Percentiles rank a stretch among this genome's conserved stretches.
These are phyloP conservation scores for Drosophila multiciliata DNA, from an alignment of 2,888 invertebrate genomes.

Conservation along the genomic window DNA sequence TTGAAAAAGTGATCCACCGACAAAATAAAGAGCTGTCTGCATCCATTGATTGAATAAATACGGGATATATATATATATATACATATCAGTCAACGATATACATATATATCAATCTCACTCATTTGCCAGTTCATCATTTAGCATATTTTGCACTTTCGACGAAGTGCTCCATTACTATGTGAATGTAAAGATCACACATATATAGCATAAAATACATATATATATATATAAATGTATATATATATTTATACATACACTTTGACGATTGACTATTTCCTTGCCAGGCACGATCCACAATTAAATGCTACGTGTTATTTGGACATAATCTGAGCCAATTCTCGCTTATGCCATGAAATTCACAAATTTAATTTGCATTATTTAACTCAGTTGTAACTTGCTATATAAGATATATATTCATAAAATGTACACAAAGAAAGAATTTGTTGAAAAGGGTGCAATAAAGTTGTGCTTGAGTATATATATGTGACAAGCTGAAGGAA, in stretches of 20 bases:
- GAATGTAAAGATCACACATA: conserved; percentile 22
- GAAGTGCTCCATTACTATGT: conserved; percentile 26
- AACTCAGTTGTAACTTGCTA: neutral
- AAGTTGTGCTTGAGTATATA: neutral
- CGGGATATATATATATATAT: neutral
- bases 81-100: neutral
- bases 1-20: neutral
- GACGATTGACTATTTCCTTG: conserved; percentile 28
- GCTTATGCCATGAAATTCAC: conserved; percentile 12
- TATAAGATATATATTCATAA: neutral
- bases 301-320: conserved; percentile 29
- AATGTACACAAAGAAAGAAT: neutral
- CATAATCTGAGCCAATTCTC: neutral
- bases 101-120: neutral
- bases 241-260: conserved; percentile 4
- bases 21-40: neutral
- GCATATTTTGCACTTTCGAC: neutral
- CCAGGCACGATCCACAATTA: conserved; percentile 34
- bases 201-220: neutral
- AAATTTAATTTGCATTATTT: neutral
- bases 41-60: neutral
- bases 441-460: neutral
- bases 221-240: neutral
- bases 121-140: conserved; percentile 29
- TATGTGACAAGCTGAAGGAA: too few species aligned